Percentiles rank a stretch among this genome's conserved stretches.
Conservation (phyloP, 30 jellyfish, hydroid and myxozoan species). For the Chironex yamaguchii region DNA sequence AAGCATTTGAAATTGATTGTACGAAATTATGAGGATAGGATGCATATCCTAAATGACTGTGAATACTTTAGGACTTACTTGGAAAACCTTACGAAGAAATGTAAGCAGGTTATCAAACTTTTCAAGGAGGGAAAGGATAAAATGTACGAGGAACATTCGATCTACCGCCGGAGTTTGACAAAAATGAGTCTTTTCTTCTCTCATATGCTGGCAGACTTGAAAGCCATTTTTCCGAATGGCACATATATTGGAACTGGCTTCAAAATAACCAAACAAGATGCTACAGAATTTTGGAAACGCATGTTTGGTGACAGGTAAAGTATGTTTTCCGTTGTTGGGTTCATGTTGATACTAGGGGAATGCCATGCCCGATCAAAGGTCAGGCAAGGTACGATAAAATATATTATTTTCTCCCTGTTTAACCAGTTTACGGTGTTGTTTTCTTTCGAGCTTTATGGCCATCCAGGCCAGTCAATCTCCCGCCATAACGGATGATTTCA, state of each 20-base stretch:
- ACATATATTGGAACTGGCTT: conserved; percentile 78
- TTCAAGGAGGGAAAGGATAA: conserved; percentile 87
- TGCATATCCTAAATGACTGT: conserved; percentile 84
- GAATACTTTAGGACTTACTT: conserved; percentile 88
- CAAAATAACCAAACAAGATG: conserved; percentile 90
- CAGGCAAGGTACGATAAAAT: neutral
- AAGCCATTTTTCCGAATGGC: conserved; percentile 92
- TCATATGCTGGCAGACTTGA: conserved; percentile 96
- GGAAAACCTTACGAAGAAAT: conserved; percentile 82
- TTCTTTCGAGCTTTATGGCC: no score
- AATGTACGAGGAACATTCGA: conserved; percentile 88
- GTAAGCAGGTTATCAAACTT: conserved; percentile 87
- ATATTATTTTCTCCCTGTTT: neutral
- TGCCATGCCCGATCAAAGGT: neutral
- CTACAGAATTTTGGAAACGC: conserved; percentile 91
- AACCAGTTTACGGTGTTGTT: no score
- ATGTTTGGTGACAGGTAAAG: conserved; percentile 85
- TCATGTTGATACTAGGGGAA: neutral
- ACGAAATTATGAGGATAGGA: conserved; percentile 74
- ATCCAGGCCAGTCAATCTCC: no score
- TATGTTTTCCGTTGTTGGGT: neutral
- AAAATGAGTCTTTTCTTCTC: conserved; percentile 89
- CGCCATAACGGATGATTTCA: no score
- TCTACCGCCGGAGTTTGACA: conserved; percentile 91
- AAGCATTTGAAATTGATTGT: conserved; percentile 86